These are phyloP conservation scores for Pseudonaja textilis DNA, from an alignment of 2,113 vertebrate genomes.

Conservation along the genomic window DNA sequence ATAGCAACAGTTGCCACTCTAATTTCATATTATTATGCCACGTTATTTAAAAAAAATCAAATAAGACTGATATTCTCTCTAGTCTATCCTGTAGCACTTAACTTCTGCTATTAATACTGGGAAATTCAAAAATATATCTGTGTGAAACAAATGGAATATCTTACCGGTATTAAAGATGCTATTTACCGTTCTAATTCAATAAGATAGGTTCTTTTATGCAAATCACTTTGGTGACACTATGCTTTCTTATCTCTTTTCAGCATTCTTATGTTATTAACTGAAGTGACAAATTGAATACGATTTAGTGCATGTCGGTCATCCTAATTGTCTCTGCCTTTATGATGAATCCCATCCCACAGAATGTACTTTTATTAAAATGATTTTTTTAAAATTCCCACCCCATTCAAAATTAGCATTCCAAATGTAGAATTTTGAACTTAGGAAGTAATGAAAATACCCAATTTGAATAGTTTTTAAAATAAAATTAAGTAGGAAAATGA, in stretches of 20 bases:
- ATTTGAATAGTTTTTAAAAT: neutral
- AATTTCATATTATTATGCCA: neutral
- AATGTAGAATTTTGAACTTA: neutral
- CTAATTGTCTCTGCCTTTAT: neutral
- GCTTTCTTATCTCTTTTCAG: neutral
- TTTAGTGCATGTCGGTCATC: neutral
- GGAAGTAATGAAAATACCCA: neutral
- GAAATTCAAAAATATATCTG: neutral
- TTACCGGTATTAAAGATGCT: neutral
- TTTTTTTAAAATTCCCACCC: neutral
- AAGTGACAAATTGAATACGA: neutral
- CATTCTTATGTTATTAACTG: neutral
- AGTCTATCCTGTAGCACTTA: neutral
- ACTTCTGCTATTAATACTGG: neutral
- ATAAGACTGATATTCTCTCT: neutral
- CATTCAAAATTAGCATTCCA: neutral
- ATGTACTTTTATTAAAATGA: neutral
- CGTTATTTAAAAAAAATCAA: neutral
- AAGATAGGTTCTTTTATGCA: neutral
- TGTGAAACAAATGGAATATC: neutral
- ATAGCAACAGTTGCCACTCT: neutral
- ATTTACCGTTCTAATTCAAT: neutral
- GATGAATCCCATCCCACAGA: neutral
- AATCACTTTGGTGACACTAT: neutral
- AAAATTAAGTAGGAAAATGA: neutral